Evolutionary conservation across 92 coral and sea anemone species (phyloP), one percentile per base, ranked within the genome.

Genomic region (Zoanthus gigantus): DNA sequence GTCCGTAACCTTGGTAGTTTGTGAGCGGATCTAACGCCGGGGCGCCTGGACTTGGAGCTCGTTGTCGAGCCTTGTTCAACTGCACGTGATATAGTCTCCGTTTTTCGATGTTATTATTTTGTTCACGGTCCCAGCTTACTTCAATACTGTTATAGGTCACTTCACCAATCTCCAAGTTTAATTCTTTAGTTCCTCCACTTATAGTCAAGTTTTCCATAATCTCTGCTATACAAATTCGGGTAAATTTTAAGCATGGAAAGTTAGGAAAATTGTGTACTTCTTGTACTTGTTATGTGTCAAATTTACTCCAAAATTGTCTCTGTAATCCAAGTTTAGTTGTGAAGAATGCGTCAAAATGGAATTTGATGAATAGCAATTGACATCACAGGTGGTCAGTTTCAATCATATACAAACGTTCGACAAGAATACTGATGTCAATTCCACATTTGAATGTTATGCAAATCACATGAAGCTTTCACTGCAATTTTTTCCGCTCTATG

Each of bases 71-170:
- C 76, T 88, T 94, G 87, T 93, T 93, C 89, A 95, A 42, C 79
- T 97, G 98, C 1, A 97, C 87, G 63, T 93, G 98, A 79, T 92
- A 95, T 9, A 93, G 75, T 29, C 12, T 88, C 31, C 91, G 89
- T 67, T 92, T 91, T 65, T 83, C 89, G 65, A 50, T 11, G 56
- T 91, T 93, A 23, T 93, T 83, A 44, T 87, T 86, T 71, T 90
- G 85, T 15, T 85, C 78, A 53, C 57, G 76, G 37, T 86, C 96
- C 99, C 99, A 97, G 37, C 88, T 92, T 13, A 97, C 86, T 75
- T 97, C 98, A 46, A 97, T 95, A 76, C 98, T 97, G 94, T 97
- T 95, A 88, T 97, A 96, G 16, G 96, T 97, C 34, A 94, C 94
- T 84, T 94, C 93, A 71, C 97, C 96, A 18, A 97, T 94, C 67